Base-by-base conservation (phyloP, 2,888 invertebrate genomes). In the Chouioia cunea region DNA sequence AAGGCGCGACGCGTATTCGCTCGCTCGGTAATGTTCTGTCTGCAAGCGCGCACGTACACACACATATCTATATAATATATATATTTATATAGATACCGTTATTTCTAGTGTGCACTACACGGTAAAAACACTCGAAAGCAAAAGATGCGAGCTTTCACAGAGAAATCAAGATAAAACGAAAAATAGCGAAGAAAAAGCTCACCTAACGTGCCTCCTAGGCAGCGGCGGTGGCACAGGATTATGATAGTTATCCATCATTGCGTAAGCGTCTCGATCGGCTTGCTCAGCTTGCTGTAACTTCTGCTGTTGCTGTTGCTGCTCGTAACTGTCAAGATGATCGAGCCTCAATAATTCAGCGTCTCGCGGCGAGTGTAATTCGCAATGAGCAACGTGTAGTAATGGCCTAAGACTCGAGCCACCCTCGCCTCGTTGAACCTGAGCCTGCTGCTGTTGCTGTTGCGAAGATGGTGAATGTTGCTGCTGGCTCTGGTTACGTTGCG, bases 231-330 rank as follows among this genome's bases (percentile, higher is more conserved):
- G 85, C 43, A 85, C 83, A n/a, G 85, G 84, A 67, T 79, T 84
- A 77, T 84, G 83, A 78, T 83, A 84, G 77, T 83, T 84, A 77
- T 85, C 84, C 85, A 85, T 85, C 81, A 84, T 83, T 66, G 83
- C 81, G 76, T 85, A 85, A 8, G 82, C 76, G 78, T 84, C 82
- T 65, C 80, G 77, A 44, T 80, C 76, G 4, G 71, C 36, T 36
- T 36, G 70, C 22, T 73, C 76, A 73, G 73, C 65, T 75, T 71
- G 71, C 68, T 76, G 76, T n/a, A 73, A 75, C 59, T 75, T 74
- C 69, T 77, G 76, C 69, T 77, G 76, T 53, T 76, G 77, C 65
- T 77, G 75, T 71, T 77, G 77, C 22, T 76, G 75, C 62, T 77
- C 83, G 77, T 83, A 79, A 65, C 77, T 80, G 73, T 85, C 85